A percentile compares a stretch with the other conserved stretches of the same genome.
Evolutionary conservation across 2,797 vertebrate genomes (phyloP).

Genomic region (Danionella dracula): DNA sequence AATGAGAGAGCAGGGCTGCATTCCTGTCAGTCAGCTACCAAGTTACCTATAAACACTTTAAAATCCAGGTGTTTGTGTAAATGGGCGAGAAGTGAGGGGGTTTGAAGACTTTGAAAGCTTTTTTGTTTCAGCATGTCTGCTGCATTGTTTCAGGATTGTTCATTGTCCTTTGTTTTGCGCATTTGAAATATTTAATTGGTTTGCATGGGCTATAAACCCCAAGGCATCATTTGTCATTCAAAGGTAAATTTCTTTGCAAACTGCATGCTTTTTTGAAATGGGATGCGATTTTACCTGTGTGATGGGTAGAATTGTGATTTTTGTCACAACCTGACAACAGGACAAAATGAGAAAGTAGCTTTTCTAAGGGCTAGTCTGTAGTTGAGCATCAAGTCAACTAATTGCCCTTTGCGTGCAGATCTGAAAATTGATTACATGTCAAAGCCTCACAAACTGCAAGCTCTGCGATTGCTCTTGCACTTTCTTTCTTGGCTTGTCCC

Average conservation of each 20-base stretch:
- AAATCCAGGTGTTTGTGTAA: constrained; percentile 38
- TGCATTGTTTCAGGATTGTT: neutral
- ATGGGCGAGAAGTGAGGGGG: neutral
- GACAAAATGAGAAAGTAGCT: too few species aligned
- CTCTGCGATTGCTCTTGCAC: too few species aligned
- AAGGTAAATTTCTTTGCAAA: neutral
- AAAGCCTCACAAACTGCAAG: too few species aligned
- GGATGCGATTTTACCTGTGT: neutral
- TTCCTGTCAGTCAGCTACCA: constrained; percentile 39
- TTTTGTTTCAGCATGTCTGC: constrained; percentile 4
- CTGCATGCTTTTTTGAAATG: too few species aligned
- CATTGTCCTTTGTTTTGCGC: neutral
- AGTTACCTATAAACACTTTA: constrained; percentile 39
- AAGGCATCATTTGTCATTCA: neutral
- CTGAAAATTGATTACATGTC: too few species aligned
- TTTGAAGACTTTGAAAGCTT: constrained; percentile 5
- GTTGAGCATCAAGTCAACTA: too few species aligned
- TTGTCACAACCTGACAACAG: neutral
- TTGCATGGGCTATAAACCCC: neutral
- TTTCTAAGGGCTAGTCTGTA: too few species aligned
- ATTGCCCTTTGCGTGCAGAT: too few species aligned
- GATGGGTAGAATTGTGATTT: neutral
- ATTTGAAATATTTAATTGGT: neutral
- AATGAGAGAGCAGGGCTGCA: constrained; percentile 33
- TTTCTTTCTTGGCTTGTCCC: too few species aligned